phyloP scores from a whole-genome alignment of 2,113 vertebrate species.

The Alosa alosa region DNA sequence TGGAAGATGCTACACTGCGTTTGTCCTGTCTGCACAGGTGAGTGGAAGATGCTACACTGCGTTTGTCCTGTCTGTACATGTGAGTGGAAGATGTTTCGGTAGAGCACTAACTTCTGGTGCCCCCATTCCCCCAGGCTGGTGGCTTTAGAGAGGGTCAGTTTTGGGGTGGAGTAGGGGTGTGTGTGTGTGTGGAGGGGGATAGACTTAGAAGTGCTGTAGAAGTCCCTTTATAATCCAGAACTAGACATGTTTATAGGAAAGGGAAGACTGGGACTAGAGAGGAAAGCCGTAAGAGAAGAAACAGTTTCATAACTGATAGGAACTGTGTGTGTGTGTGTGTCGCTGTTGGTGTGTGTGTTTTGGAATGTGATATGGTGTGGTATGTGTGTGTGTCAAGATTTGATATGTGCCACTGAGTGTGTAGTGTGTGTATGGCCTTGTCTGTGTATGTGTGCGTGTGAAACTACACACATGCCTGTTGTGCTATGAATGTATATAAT shows the following conservation, averaged over 20 bases:
- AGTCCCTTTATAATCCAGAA: neutral
- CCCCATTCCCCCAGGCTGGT: too few species aligned
- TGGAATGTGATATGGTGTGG: neutral
- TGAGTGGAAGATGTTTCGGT: too few species aligned
- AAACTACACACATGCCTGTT: neutral
- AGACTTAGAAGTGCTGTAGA: neutral
- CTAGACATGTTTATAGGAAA: neutral
- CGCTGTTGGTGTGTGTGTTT: neutral
- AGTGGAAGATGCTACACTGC: too few species aligned
- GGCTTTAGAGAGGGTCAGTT: too few species aligned
- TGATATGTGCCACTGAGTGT: too few species aligned
- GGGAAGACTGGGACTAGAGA: neutral
- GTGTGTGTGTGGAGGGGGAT: neutral
- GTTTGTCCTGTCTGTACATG: too few species aligned
- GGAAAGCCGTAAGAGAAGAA: neutral
- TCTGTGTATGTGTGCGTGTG: too few species aligned
- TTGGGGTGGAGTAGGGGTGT: too few species aligned
- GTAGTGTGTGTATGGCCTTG: too few species aligned
- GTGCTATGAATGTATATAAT: neutral
- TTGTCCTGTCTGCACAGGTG: too few species aligned
- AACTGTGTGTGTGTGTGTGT: neutral
- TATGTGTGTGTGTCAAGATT: conserved; percentile 16
- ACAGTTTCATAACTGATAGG: neutral
- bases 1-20: too few species aligned
- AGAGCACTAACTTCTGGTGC: too few species aligned